Evolutionary conservation across 2,797 vertebrate genomes (phyloP).

Genomic region (Bufotes viridis): DNA sequence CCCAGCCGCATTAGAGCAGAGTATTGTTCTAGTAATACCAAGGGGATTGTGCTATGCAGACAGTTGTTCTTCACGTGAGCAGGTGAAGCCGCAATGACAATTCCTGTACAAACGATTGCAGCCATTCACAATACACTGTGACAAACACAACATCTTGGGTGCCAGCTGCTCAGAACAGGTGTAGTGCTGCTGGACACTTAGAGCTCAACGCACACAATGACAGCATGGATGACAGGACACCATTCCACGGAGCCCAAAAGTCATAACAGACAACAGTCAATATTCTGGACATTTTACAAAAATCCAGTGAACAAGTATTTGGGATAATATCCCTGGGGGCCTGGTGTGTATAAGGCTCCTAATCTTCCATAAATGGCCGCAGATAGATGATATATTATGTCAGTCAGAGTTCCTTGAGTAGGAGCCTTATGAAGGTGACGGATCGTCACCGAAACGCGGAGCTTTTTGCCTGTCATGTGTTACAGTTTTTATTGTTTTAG

Average conservation of each 20-base stretch:
- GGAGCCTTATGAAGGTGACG: too few relatives aligned
- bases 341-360: background rate
- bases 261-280: background rate
- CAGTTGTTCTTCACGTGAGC: constrained; percentile 44
- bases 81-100: constrained; percentile 28
- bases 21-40: background rate
- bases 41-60: background rate
- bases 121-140: background rate
- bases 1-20: background rate
- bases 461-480: too few relatives aligned
- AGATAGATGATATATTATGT: too few relatives aligned
- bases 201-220: background rate
- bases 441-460: too few relatives aligned
- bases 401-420: too few relatives aligned
- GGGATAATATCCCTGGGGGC: background rate
- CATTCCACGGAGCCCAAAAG: background rate
- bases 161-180: constrained; percentile 55
- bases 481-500: too few relatives aligned
- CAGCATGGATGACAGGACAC: constrained; percentile 22
- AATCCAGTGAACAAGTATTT: background rate
- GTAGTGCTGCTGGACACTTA: background rate
- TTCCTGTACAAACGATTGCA: constrained; percentile 9
- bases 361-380: too few relatives aligned
- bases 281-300: background rate
- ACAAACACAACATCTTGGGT: constrained; percentile 1